Evolutionary conservation across 2,888 invertebrate species (phyloP).

Genomic region (Stratiomys singularior): DNA sequence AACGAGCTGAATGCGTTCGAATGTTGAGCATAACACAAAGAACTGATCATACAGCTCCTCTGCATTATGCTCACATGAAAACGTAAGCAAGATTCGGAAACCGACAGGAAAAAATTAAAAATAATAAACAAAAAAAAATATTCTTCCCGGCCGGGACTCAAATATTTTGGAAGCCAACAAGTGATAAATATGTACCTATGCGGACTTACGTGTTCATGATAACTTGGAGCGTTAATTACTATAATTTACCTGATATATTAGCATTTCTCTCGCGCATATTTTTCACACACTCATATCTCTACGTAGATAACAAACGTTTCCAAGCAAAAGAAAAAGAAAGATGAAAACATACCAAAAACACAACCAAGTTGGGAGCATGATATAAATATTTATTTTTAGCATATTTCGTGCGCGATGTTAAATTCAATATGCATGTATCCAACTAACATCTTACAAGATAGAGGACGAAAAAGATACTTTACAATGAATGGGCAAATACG

Average conservation of each 20-base stretch:
- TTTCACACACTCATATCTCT: conserved; percentile 8
- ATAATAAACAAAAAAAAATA: too few species aligned
- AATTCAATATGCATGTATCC: neutral
- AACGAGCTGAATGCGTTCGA: too few species aligned
- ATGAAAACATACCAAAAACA: neutral
- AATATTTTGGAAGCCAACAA: too few species aligned
- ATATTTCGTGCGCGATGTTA: conserved; percentile 8
- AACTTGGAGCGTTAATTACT: conserved; percentile 2
- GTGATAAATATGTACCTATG: too few species aligned
- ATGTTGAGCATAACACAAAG: too few species aligned
- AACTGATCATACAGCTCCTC: too few species aligned
- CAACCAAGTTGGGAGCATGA: neutral
- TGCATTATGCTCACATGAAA: too few species aligned
- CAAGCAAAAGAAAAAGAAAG: neutral
- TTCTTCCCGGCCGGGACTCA: too few species aligned
- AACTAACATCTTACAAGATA: neutral
- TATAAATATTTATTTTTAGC: conserved; percentile 34
- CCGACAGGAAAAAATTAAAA: too few species aligned
- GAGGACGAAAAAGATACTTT: neutral
- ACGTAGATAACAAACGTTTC: too few species aligned
- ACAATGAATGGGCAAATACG: too few species aligned
- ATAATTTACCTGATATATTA: conserved; percentile 14
- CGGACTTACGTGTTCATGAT: neutral
- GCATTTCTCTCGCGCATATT: conserved; percentile 6
- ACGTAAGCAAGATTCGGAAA: too few species aligned